A percentile compares a stretch with the other conserved stretches of the same genome.
Evolutionary conservation across 2,888 invertebrate species (phyloP).

Genomic region (Cataglyphis altisquamis): DNA sequence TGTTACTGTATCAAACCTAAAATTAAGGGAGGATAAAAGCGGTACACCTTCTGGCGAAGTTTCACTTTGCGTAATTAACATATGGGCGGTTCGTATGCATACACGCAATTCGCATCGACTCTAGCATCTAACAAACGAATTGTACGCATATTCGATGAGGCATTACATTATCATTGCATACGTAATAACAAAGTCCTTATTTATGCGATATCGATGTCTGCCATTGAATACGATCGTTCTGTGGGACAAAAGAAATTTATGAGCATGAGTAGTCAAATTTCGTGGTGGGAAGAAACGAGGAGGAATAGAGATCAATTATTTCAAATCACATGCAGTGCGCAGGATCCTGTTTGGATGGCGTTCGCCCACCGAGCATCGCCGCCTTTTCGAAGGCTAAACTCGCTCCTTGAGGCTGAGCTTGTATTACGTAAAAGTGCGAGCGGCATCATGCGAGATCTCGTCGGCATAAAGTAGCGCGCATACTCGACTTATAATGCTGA

Average conservation of each 20-base stretch:
- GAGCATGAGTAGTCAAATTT: neutral
- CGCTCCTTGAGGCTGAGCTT: slow-evolving; percentile 18
- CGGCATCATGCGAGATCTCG: slow-evolving; percentile 30
- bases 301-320: slow-evolving; percentile 66
- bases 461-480: slow-evolving; percentile 51
- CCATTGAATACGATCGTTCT: slow-evolving; percentile 21
- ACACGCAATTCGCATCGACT: slow-evolving; percentile 43
- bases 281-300: neutral
- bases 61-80: slow-evolving; percentile 74
- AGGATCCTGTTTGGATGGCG: slow-evolving; percentile 49
- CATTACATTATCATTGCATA: neutral
- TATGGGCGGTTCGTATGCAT: slow-evolving; percentile 24
- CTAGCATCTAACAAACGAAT: slow-evolving; percentile 52
- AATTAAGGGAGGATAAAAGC: slow-evolving; percentile 40
- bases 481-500: slow-evolving; percentile 52
- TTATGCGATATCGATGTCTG: slow-evolving; percentile 23
- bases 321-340: slow-evolving; percentile 44
- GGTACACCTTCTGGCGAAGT: slow-evolving; percentile 68
- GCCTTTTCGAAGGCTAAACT: slow-evolving; percentile 55
- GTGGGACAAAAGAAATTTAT: slow-evolving; percentile 28
- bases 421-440: slow-evolving; percentile 62
- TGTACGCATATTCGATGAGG: slow-evolving; percentile 9
- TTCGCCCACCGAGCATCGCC: slow-evolving; percentile 57
- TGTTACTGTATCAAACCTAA: neutral
- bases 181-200: neutral